Conservation (phyloP, 2,888 invertebrate genomes). For the Aleiodes alternator region DNA sequence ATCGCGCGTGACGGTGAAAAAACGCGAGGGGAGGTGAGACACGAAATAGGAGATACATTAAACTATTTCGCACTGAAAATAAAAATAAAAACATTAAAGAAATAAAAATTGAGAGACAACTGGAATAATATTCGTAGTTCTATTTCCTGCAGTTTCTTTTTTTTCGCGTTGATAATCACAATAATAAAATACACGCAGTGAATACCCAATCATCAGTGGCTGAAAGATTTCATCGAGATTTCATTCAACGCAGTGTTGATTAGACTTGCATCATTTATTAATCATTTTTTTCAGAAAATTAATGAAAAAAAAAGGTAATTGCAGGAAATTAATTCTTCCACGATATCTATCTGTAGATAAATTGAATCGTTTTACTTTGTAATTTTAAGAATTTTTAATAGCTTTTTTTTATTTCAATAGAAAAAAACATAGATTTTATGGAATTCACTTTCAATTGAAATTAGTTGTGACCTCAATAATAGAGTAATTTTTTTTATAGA, state of each 20-base stretch:
- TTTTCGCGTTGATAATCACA: neutral
- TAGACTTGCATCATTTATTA: neutral
- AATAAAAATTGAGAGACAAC: neutral
- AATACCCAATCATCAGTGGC: slow-evolving; percentile 20
- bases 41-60: neutral
- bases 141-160: slow-evolving; percentile 46
- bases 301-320: neutral
- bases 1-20: slow-evolving; percentile 56
- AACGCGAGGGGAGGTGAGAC: neutral
- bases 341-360: too few species aligned
- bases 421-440: too few species aligned
- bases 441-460: too few species aligned
- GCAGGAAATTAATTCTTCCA: slow-evolving; percentile 13
- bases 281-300: neutral
- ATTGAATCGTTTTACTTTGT: too few species aligned
- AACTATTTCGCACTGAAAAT: slow-evolving; percentile 1
- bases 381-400: too few species aligned
- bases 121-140: slow-evolving; percentile 47
- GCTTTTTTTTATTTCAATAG: too few species aligned
- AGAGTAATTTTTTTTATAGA: too few species aligned
- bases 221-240: slow-evolving; percentile 42
- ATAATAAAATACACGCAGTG: neutral
- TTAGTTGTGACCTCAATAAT: too few species aligned
- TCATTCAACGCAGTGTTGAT: slow-evolving; percentile 17
- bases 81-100: neutral